These are phyloP conservation scores for Drosophila fuyamai DNA, from an alignment of 1,140 invertebrate genomes.

Conservation along the genomic window DNA sequence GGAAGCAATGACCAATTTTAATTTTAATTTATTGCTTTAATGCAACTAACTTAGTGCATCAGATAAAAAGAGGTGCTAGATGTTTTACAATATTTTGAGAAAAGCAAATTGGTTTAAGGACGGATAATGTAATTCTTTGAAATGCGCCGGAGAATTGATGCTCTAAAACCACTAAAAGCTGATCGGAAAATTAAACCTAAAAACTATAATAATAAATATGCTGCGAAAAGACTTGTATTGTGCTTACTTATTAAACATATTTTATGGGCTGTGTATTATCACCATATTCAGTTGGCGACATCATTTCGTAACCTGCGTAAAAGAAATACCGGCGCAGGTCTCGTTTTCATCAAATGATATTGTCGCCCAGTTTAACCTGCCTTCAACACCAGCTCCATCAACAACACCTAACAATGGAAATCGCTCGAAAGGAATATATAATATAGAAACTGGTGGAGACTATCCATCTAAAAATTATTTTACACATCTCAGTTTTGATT, in stretches of 20 bases:
- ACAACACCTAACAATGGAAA: slow-evolving; percentile 40
- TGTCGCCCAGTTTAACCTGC: slow-evolving; percentile 73
- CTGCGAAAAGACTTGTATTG: slow-evolving; percentile 8
- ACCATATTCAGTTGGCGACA: slow-evolving; percentile 13
- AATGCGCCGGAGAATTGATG: slow-evolving; percentile 2
- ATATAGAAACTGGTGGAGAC: slow-evolving; percentile 2
- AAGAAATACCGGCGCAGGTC: slow-evolving; percentile 6
- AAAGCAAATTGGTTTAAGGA: background rate
- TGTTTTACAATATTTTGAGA: background rate
- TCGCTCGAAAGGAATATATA: slow-evolving; percentile 16
- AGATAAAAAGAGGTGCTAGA: background rate
- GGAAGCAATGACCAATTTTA: background rate
- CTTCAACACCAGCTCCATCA: slow-evolving; percentile 25
- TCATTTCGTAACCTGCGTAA: slow-evolving; percentile 5
- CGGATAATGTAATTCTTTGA: slow-evolving; percentile 13
- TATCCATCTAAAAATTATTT: slow-evolving; percentile 83
- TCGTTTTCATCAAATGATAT: slow-evolving; percentile 66
- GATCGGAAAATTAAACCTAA: background rate
- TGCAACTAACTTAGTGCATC: background rate
- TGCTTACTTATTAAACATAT: slow-evolving; percentile 2
- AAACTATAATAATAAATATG: slow-evolving; percentile 16
- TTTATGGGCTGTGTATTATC: slow-evolving; percentile 25
- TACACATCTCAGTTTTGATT: slow-evolving; percentile 86
- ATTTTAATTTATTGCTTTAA: background rate
- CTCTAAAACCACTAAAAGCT: background rate